Conservation (phyloP, 2,888 invertebrate species). For the Merodon equestris region DNA sequence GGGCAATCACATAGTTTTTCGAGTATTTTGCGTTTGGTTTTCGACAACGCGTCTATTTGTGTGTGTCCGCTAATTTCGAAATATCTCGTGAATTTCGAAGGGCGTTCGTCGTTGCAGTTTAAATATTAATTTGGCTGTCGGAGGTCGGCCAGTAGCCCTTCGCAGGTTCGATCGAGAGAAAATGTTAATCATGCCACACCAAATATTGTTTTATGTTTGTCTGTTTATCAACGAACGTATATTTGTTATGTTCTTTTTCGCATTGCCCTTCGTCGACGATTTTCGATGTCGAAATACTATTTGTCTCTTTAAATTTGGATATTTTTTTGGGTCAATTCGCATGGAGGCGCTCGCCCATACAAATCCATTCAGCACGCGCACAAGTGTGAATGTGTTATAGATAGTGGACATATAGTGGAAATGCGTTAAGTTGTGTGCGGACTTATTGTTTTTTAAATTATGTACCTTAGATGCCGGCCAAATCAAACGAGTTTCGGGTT, state of each 20-base stretch:
- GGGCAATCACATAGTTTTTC: background rate
- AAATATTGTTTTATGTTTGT: conserved; percentile 6
- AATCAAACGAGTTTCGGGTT: too few relatives aligned
- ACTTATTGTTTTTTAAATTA: too few relatives aligned
- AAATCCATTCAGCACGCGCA: background rate
- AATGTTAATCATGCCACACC: background rate
- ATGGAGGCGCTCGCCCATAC: background rate
- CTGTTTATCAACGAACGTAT: too few relatives aligned
- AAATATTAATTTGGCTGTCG: conserved; percentile 28
- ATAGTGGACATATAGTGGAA: too few relatives aligned
- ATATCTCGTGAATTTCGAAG: conserved; percentile 31
- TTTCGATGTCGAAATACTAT: conserved; percentile 17
- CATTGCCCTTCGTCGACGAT: conserved; percentile 13
- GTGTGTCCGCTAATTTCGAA: conserved; percentile 24
- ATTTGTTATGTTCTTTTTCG: background rate
- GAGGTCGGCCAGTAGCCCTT: conserved; percentile 43
- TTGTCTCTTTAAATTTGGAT: conserved; percentile 2
- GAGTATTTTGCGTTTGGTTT: background rate
- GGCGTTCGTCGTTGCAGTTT: conserved; percentile 33
- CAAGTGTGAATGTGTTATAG: too few relatives aligned
- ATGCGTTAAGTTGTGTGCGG: too few relatives aligned
- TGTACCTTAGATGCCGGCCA: too few relatives aligned
- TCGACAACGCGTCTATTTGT: background rate
- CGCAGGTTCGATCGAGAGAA: conserved; percentile 4
- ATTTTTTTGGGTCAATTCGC: conserved; percentile 21